Base-by-base conservation (phyloP, 2,797 vertebrate genomes). In the Synaphobranchus kaupii region DNA sequence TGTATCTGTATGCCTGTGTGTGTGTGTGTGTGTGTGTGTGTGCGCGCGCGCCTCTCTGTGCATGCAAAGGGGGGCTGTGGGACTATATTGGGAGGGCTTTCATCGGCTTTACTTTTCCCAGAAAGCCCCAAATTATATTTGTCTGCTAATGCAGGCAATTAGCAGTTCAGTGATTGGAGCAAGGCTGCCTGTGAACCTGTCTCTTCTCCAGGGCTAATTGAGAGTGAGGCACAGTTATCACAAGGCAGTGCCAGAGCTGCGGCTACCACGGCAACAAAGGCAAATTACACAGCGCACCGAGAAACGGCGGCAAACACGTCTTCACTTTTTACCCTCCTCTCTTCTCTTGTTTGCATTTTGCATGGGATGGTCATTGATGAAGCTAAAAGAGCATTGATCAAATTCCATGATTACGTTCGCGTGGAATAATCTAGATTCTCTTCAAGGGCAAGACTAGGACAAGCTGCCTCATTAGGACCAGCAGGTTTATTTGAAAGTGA, bases 191-290 rank as follows among this genome's bases (percentile, higher is more conserved):
- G 15, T 4, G 86, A 81, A 86, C 86, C 86, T 66, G 86, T 0
- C 56, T 85, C 8, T 85, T 90, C 89, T 89, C 87, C 84, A 82
- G 12, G 82, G 66, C 88, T 90, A 86, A 90, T 89, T 85, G 90
- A 0, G 3, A 48, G 66, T 1, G 83, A 73, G 80, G 86, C 76
- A 48, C 83, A 66, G 89, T 47, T 86, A 83, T 39, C 50, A 9
- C 10, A 71, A 54, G 56, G 17, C 84, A 81, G 17, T 3, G 0
- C 22, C 52, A n/a, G 71, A 56, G 12, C 68, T 78, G 47, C 83
- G 31, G 71, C 50, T 39, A 50, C 9, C 6, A 48, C 15, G 22
- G 25, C 63, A 85, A 60, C 60, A 85, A 85, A 68, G 25, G 31
- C 84, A 28, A 85, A 66, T 39, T 84, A 44, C 63, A 54, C 48